These are phyloP conservation scores for Urocitellus parryii DNA, from an alignment of 2,113 vertebrate species.

Conservation along the genomic window DNA sequence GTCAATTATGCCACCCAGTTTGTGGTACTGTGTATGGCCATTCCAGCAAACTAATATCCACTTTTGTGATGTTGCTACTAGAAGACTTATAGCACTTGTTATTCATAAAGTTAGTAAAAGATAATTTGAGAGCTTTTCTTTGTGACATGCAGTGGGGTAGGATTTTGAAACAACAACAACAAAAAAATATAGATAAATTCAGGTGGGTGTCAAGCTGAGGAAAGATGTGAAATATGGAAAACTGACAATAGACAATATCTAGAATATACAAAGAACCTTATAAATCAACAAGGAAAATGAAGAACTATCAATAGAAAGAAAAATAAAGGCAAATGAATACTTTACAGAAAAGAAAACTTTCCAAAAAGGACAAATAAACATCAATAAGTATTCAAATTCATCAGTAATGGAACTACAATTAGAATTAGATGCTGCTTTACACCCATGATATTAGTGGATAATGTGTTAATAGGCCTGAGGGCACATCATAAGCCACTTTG, in stretches of 20 bases:
- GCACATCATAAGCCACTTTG: background rate
- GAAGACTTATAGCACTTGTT: background rate
- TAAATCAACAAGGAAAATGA: background rate
- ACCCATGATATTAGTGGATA: no score
- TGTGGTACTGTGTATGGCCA: background rate
- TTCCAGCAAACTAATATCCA: background rate
- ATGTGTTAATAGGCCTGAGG: no score
- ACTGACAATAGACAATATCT: background rate
- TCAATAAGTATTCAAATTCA: no score
- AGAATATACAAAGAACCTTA: background rate
- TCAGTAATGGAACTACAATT: no score
- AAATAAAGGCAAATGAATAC: background rate
- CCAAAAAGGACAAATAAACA: background rate
- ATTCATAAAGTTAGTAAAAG: background rate
- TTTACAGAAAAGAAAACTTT: background rate
- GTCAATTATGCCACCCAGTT: background rate
- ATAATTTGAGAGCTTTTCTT: background rate
- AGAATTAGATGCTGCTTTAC: no score
- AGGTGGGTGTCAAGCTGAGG: background rate
- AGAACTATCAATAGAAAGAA: background rate
- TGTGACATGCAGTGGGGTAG: background rate
- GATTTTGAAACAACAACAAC: background rate
- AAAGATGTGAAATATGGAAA: background rate
- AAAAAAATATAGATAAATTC: no score
- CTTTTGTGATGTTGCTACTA: no score